Base-by-base conservation (phyloP, 2,888 invertebrate species). In the Rotaria macrura region DNA sequence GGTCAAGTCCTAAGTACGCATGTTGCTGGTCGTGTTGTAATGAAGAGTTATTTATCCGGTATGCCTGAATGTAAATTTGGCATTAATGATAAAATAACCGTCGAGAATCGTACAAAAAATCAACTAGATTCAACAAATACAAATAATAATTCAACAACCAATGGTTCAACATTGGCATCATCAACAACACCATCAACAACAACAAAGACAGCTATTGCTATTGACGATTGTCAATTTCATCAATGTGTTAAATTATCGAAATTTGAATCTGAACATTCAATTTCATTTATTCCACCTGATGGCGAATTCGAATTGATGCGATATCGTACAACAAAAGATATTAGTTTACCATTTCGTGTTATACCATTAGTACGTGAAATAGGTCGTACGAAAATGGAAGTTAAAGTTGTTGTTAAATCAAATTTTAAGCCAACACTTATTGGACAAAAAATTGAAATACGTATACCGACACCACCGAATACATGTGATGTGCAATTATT, bases 21-120 rank as follows among this genome's bases (percentile, higher is more conserved):
- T 90, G 99, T 99, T 57, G 99, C 99, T 47, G 99, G 99, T 85
- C 97, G 97, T 91, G 97, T 99, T 85, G 96, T 98, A 57, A 99
- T 99, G 99, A 99, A 99, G 92, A 97, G 97, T 0, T 99, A 98
- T 91, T 92, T 99, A 87, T 97, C 97, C 43, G 99, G 99, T 54
- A 99, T 99, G 99, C 99, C 99, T 0, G 99, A 99, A 91, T 99
- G 99, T 92, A 99, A 99, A 93, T 99, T 93, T 91, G 99, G 99
- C n/a, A 98, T 99, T 89, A 99, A 99, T 90, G 99, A 99, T 91
- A 99, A 99, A 92, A 95, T 99, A 87, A 95, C 98, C 12, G 96
- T 99, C 95, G 99, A 99, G 89, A 79, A 79, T 79, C 79, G 79
- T 43, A 43, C 43, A 43, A 79, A 79, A 79, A 40, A 23, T 79